A percentile compares a stretch with the other conserved stretches of the same genome.
Conservation (phyloP, 2,888 invertebrate species). For the Achlya flavicornis region DNA sequence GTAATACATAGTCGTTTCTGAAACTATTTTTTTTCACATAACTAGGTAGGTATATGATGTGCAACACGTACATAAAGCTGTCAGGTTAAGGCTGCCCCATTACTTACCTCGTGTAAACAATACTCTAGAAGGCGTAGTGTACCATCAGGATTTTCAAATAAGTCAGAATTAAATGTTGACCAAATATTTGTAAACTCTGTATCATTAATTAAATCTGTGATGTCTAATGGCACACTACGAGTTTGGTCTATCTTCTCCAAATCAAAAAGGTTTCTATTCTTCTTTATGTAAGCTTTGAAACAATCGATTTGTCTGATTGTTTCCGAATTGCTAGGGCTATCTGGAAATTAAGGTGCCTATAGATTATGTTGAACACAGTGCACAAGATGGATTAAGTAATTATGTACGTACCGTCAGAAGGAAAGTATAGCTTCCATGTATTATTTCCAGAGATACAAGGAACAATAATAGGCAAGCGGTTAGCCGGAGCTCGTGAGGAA, state of each 20-base stretch:
- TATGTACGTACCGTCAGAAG: slow-evolving; percentile 83
- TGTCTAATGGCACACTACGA: slow-evolving; percentile 83
- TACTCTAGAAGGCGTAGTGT: slow-evolving; percentile 89
- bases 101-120: slow-evolving; percentile 89
- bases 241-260: slow-evolving; percentile 84
- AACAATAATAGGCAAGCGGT: slow-evolving; percentile 66
- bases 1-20: no score
- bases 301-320: slow-evolving; percentile 46
- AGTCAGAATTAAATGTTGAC: slow-evolving; percentile 86
- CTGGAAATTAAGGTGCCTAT: slow-evolving; percentile 40
- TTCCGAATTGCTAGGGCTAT: slow-evolving; percentile 59
- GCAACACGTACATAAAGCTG: no score
- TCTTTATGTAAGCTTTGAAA: slow-evolving; percentile 63
- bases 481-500: slow-evolving; percentile 69
- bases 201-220: slow-evolving; percentile 82
- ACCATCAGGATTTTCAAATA: slow-evolving; percentile 86
- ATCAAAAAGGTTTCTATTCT: slow-evolving; percentile 74
- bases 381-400: no score
- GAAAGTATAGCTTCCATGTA: slow-evolving; percentile 92
- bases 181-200: slow-evolving; percentile 83
- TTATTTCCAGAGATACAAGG: slow-evolving; percentile 74
- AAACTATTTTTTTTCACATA: no score
- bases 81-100: slow-evolving; percentile 9
- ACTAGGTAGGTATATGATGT: no score
- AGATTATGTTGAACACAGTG: no score